Base-by-base conservation (phyloP, 1,140 invertebrate genomes). In the Cyclargus thomasi region DNA sequence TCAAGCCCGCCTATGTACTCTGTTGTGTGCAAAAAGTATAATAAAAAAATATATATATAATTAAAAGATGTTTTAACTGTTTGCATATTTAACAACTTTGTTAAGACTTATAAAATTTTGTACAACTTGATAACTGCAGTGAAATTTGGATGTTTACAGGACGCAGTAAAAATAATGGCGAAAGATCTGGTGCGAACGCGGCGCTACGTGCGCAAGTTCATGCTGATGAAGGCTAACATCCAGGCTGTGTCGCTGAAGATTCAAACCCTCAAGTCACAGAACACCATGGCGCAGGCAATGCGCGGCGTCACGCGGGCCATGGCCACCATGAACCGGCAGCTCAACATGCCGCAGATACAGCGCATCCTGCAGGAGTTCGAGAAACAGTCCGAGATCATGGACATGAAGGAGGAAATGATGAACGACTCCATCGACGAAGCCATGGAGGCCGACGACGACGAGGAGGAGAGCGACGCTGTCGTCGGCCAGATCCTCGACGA, bases 351-450 rank as follows among this genome's bases (percentile, higher is more conserved):
- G 21, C 98, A 99, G 92, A 99, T 99, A 82, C 98, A 99, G 89
- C 98, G 97, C 85, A 99, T 99, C 78, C 94, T 99, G 57, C 97
- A 97, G 93, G 99, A 99, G 83, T 99, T 99, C 93, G 99, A 99
- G 90, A 99, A 99, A 80, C 99, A 99, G 83, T 98, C 97, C 0
- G 98, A 99, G 91, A 99, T 99, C 69, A 99, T 99, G 99, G 99
- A 99, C 85, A 99, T 99, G 98, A 99, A 99, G 84, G 99, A 99
- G 91, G 99, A 99, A 91, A 98, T 99, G 93, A 99, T 99, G 95
- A 99, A 98, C 90, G 99, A 99, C 91, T 98, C 97, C 7, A 99
- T 99, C 79, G 99, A 99, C 90, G 99, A 99, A 92, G 99, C 98
- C 2, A 98, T 99, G 95, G 99, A 97, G 73, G 99, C 97, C 77